Evolutionary conservation across 2,797 vertebrate species (phyloP).

Genomic region (Gambusia yucatana): DNA sequence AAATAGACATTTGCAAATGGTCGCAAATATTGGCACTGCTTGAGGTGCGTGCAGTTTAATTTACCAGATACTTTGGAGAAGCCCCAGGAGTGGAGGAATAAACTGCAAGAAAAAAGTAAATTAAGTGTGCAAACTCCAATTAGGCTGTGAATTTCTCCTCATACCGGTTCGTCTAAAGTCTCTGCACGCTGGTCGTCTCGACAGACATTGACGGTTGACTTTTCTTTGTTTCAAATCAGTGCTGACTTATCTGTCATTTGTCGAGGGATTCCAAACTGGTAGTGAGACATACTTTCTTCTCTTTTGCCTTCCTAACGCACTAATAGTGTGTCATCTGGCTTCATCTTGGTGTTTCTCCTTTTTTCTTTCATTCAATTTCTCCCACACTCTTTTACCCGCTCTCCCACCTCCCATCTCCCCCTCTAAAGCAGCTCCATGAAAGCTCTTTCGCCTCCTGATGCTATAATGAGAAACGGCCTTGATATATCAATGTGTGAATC

Average conservation of each 20-base stretch:
- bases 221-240: conserved; percentile 36
- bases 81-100: conserved; percentile 47
- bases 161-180: conserved; percentile 19
- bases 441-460: conserved; percentile 49
- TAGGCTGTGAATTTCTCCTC: conserved; percentile 37
- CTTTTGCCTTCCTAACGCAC: conserved; percentile 34
- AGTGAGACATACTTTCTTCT: conserved; percentile 10
- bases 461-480: conserved; percentile 78
- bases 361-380: conserved; percentile 55
- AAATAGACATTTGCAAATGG: conserved; percentile 73
- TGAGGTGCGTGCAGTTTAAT: conserved; percentile 63
- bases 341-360: conserved; percentile 43
- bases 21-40: conserved; percentile 69
- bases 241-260: conserved; percentile 35
- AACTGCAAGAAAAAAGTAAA: conserved; percentile 56
- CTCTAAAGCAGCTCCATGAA: conserved; percentile 72
- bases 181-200: conserved; percentile 2
- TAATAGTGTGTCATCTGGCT: conserved; percentile 51
- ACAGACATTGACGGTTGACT: conserved; percentile 13
- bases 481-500: conserved; percentile 77
- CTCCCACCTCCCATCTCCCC: conserved; percentile 35
- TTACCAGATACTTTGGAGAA: conserved; percentile 58
- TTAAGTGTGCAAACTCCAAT: conserved; percentile 60
- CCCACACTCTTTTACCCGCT: conserved; percentile 44
- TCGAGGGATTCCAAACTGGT: conserved; percentile 29